A percentile compares a stretch with the other conserved stretches of the same genome.
Conservation (phyloP, 2,113 vertebrate genomes). For the Nothobranchius kuhntae region DNA sequence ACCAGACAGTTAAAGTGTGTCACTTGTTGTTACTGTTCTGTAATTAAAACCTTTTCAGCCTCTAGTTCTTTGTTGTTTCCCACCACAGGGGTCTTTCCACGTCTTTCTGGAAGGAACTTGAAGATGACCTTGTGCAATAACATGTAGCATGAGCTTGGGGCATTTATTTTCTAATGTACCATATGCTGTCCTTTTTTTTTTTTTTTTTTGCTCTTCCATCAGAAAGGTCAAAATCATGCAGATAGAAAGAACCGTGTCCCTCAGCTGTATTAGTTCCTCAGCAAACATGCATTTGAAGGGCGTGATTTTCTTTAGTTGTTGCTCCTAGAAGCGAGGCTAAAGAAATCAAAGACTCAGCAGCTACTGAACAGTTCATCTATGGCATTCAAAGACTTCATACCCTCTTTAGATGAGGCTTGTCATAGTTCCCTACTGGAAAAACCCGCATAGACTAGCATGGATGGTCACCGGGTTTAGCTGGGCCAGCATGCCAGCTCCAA, state of each 20-base stretch:
- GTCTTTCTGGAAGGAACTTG: neutral
- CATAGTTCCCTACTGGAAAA: too few relatives aligned
- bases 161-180: neutral
- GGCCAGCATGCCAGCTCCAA: too few relatives aligned
- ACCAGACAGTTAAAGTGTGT: neutral
- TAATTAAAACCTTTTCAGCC: too few relatives aligned
- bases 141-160: neutral
- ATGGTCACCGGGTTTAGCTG: too few relatives aligned
- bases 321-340: too few relatives aligned
- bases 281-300: too few relatives aligned
- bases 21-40: too few relatives aligned
- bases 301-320: too few relatives aligned
- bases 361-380: too few relatives aligned
- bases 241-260: neutral
- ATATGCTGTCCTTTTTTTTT: constrained; percentile 1
- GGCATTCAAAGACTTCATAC: too few relatives aligned
- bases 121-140: neutral
- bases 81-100: neutral
- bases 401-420: neutral
- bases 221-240: neutral
- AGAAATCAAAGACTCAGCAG: too few relatives aligned
- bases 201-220: neutral
- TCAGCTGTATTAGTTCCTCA: neutral
- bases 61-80: neutral
- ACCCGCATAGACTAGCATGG: too few relatives aligned